Percentiles rank a stretch among this genome's conserved stretches.
Conservation (phyloP, 2,888 invertebrate genomes). For the Eristalis pertinax region DNA sequence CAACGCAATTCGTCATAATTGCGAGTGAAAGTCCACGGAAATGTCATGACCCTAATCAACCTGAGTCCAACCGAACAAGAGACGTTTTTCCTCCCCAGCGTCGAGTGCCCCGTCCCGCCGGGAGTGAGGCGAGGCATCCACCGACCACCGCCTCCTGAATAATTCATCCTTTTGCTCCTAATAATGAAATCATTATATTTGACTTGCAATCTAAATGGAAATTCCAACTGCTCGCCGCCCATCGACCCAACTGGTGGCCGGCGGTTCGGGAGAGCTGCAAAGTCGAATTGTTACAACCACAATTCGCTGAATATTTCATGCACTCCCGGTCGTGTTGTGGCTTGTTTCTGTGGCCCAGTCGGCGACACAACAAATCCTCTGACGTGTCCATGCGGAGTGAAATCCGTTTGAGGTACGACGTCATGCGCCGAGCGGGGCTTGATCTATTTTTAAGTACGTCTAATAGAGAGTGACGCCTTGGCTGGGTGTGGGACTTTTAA, state of each 20-base stretch:
- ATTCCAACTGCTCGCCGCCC: neutral
- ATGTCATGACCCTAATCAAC: conserved; percentile 49
- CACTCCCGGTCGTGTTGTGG: neutral
- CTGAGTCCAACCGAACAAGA: conserved; percentile 12
- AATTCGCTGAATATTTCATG: conserved; percentile 3
- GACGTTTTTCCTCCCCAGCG: neutral
- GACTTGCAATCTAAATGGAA: conserved; percentile 50
- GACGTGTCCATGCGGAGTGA: neutral
- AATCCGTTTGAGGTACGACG: neutral
- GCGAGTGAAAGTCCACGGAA: conserved; percentile 33
- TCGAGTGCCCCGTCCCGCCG: neutral
- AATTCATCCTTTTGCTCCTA: conserved; percentile 32
- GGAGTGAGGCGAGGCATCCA: too few relatives aligned
- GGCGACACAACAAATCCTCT: neutral
- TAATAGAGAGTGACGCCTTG: neutral
- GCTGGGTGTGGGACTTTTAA: neutral
- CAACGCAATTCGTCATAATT: conserved; percentile 53
- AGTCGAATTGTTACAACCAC: conserved; percentile 18
- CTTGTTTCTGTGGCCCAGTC: neutral
- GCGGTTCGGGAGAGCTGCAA: neutral
- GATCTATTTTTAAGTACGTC: neutral
- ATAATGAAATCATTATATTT: conserved; percentile 49
- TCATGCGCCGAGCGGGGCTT: neutral
- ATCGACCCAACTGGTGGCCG: neutral
- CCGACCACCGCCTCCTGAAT: conserved; percentile 14